A percentile compares a stretch with the other conserved stretches of the same genome.
Conservation (phyloP, 1,140 invertebrate genomes). For the Orius laevigatus region DNA sequence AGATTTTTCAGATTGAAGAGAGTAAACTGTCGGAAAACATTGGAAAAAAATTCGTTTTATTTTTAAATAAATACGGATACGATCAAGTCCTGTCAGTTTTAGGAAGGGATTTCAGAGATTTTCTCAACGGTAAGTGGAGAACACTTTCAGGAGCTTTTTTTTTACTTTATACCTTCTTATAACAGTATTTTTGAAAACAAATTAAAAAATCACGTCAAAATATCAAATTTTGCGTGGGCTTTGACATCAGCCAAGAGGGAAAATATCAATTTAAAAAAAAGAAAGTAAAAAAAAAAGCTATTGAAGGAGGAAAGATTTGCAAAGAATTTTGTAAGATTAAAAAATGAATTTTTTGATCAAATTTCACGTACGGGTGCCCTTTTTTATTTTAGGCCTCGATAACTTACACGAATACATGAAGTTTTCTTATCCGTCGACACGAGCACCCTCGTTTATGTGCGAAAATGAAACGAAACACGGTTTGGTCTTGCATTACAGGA, state of each 20-base stretch:
- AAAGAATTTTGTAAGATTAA: neutral
- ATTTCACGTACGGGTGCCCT: neutral
- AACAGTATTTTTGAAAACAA: neutral
- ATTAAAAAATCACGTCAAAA: no score
- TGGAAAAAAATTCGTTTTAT: slow-evolving; percentile 78
- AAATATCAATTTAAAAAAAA: slow-evolving; percentile 5
- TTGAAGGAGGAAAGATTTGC: neutral
- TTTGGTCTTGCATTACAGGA: slow-evolving; percentile 82
- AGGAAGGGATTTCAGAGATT: slow-evolving; percentile 85
- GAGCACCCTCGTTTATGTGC: slow-evolving; percentile 89
- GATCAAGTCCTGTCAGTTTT: slow-evolving; percentile 77
- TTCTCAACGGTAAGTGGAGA: slow-evolving; percentile 58
- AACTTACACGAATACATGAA: slow-evolving; percentile 95
- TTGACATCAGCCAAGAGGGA: neutral
- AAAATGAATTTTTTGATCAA: neutral
- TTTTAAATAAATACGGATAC: slow-evolving; percentile 89
- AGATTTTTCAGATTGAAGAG: slow-evolving; percentile 71
- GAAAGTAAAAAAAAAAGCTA: neutral
- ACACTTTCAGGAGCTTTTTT: neutral
- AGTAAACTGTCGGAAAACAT: slow-evolving; percentile 78
- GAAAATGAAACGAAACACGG: slow-evolving; percentile 86
- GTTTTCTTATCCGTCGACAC: slow-evolving; percentile 85
- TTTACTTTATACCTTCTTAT: neutral
- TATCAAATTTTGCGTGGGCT: no score
- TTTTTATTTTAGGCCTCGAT: slow-evolving; percentile 42